Percentiles rank a stretch among this genome's conserved stretches.
Conservation (phyloP, 2,797 vertebrate species). For the Acomys russatus region DNA sequence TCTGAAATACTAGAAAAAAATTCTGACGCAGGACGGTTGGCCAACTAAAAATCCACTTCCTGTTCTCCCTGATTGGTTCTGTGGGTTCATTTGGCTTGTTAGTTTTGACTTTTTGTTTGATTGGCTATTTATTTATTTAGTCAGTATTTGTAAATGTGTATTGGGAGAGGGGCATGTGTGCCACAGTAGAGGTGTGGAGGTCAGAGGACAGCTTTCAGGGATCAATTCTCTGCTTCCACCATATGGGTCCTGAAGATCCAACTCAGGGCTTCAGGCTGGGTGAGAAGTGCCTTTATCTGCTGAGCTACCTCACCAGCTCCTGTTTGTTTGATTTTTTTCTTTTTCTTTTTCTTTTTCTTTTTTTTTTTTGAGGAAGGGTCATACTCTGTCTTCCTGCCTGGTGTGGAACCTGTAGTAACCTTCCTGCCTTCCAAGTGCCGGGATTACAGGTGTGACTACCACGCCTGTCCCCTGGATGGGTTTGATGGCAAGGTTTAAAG, state of each 20-base stretch:
- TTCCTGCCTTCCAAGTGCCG: neutral
- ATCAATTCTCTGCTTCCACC: neutral
- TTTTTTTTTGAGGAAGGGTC: neutral
- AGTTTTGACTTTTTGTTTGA: too few relatives aligned
- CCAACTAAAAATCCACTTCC: neutral
- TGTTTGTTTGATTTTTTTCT: too few relatives aligned
- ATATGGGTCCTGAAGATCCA: neutral
- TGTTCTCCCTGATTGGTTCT: neutral
- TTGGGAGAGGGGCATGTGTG: neutral
- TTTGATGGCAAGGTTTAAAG: conserved; percentile 6
- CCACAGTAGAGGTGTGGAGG: neutral
- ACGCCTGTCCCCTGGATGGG: neutral
- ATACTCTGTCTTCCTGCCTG: neutral
- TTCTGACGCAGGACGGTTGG: neutral
- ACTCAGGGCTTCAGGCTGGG: neutral
- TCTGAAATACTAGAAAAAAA: conserved; percentile 4
- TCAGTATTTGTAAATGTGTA: neutral
- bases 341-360: too few relatives aligned
- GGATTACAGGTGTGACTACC: neutral
- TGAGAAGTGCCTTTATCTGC: neutral
- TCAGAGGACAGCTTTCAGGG: neutral
- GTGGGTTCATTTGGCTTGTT: too few relatives aligned
- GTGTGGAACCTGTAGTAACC: neutral
- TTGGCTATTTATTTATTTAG: neutral
- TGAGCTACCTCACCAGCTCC: neutral